These are phyloP conservation scores for Eustalomyia histrio DNA, from an alignment of 2,888 invertebrate genomes.

Conservation along the genomic window DNA sequence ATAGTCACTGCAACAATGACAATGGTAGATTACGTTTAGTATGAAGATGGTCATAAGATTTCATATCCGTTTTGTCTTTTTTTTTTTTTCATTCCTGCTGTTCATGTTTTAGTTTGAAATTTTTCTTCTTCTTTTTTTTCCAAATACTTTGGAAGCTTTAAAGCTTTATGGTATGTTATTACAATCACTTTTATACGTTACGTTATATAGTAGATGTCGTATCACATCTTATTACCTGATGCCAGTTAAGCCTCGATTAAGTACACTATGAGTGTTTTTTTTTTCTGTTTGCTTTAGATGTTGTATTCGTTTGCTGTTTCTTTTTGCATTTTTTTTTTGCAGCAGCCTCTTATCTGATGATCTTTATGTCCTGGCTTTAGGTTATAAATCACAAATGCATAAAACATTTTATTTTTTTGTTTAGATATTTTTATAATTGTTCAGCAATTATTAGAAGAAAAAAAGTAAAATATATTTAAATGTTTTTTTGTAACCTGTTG, in stretches of 20 bases:
- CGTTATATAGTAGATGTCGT: conserved; percentile 2
- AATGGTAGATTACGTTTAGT: conserved; percentile 30
- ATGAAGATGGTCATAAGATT: conserved; percentile 38
- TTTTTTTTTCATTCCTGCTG: background rate
- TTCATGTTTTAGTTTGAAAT: background rate
- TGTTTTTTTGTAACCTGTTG: background rate
- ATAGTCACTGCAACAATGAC: conserved; percentile 34
- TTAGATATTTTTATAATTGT: background rate
- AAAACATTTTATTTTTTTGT: background rate
- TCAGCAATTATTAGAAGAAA: background rate
- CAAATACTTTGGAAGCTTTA: conserved; percentile 27
- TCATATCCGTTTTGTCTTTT: conserved; percentile 1
- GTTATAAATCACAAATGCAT: conserved; percentile 39
- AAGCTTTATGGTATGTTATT: conserved; percentile 40
- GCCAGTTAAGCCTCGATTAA: conserved; percentile 36
- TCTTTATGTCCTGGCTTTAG: conserved; percentile 32
- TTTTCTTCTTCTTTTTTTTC: background rate
- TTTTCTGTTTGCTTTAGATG: background rate
- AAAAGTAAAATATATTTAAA: conserved; percentile 11
- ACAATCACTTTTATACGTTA: background rate
- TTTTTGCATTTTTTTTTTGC: background rate
- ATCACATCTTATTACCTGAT: conserved; percentile 29
- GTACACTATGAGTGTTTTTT: conserved; percentile 23
- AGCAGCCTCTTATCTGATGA: conserved; percentile 24
- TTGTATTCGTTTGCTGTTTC: background rate